Conservation (phyloP, 2,797 vertebrate species). For the Clarias platycephalus region DNA sequence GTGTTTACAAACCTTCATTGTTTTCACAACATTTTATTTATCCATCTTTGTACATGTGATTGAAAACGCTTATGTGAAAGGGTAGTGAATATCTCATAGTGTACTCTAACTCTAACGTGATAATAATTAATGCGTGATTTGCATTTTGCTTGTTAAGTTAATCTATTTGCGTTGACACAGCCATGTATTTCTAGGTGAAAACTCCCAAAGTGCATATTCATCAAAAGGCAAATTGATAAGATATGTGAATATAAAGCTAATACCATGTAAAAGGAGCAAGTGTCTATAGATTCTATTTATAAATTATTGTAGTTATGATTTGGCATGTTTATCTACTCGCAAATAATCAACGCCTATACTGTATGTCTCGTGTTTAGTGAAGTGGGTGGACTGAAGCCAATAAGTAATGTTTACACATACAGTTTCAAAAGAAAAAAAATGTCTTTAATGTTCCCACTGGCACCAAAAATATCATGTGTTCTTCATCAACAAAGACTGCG, state of each 20-base stretch:
- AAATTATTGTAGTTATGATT: not conserved
- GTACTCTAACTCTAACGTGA: too few relatives aligned
- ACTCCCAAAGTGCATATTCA: not conserved
- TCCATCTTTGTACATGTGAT: not conserved
- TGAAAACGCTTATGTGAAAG: not conserved
- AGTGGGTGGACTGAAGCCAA: not conserved
- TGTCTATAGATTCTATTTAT: not conserved
- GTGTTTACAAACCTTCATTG: not conserved
- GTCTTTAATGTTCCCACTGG: not conserved
- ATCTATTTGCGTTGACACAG: not conserved
- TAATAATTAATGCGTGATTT: not conserved
- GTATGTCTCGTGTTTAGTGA: not conserved
- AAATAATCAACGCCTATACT: not conserved
- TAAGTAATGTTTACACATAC: not conserved
- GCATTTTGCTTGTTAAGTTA: not conserved
- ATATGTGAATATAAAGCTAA: not conserved
- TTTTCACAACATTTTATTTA: too few relatives aligned
- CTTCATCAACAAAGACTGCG: not conserved
- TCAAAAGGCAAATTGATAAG: not conserved
- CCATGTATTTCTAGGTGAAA: not conserved
- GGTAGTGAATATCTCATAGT: not conserved
- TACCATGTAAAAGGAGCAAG: not conserved
- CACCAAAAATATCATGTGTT: not conserved
- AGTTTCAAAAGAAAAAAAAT: not conserved
- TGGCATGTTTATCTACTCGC: not conserved